phyloP scores from a whole-genome alignment of 2,888 invertebrate species.

The Drosophila hawaiiensis region DNA sequence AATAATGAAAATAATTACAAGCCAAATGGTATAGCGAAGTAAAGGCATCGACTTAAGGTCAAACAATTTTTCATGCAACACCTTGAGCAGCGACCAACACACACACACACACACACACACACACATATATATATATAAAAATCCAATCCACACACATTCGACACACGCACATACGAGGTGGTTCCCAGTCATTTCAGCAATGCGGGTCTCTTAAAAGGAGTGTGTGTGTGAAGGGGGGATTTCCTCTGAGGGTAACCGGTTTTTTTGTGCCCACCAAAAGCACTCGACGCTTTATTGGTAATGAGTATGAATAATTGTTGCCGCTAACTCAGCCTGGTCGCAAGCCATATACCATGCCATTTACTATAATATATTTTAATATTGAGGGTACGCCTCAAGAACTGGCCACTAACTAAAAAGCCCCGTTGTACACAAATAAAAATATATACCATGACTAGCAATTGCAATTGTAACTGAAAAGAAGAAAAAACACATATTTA shows the following conservation, averaged over 20 bases:
- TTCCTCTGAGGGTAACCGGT: slow-evolving; percentile 58
- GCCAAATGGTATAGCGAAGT: slow-evolving; percentile 51
- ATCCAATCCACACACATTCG: slow-evolving; percentile 14
- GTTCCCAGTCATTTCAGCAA: slow-evolving; percentile 41
- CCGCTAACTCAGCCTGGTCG: slow-evolving; percentile 23
- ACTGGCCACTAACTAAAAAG: neutral
- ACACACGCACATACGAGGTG: slow-evolving; percentile 12
- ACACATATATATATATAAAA: no score
- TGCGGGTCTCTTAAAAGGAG: slow-evolving; percentile 13
- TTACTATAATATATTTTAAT: slow-evolving; percentile 6
- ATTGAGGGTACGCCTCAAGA: slow-evolving; percentile 18
- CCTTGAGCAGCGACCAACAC: slow-evolving; percentile 58
- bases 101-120: slow-evolving; percentile 15
- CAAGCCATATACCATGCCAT: neutral
- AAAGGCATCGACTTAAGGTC: slow-evolving; percentile 62
- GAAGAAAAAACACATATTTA: neutral
- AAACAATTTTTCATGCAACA: slow-evolving; percentile 73
- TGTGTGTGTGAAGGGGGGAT: neutral
- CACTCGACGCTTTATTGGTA: slow-evolving; percentile 41
- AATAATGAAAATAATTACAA: slow-evolving; percentile 62
- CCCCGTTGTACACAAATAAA: neutral
- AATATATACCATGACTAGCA: no score
- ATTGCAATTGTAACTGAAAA: neutral
- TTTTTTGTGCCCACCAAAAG: slow-evolving; percentile 39
- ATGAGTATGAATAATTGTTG: slow-evolving; percentile 56